Evolutionary conservation across 2,797 vertebrate genomes (phyloP), one percentile per base, ranked within the genome.

Genomic region (Arnoldichthys spilopterus): DNA sequence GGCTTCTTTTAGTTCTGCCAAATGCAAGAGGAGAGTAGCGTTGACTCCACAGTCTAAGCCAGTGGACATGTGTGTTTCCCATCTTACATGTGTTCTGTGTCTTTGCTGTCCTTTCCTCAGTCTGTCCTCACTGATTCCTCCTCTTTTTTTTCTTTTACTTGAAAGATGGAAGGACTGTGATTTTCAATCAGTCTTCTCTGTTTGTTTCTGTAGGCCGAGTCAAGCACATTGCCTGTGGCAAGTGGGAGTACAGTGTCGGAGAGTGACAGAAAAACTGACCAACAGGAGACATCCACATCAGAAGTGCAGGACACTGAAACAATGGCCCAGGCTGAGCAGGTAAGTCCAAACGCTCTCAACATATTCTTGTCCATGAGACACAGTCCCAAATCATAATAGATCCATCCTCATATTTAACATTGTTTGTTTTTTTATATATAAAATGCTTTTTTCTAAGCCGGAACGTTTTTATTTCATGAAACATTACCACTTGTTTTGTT

Each of bases 141-240:
- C 12, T 49, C 6, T 12, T 11, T 30, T 3, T 26, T 26, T 45
- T 45, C 13, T 45, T 45, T 45, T 45, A 6, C 37, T 37, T 37
- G 63, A 26, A 22, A 8, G 22, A 47, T 7, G 22, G 43, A 47
- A 18, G 43, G 12, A 45, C 43, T 12, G 8, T 7, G 2, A 12
- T 11, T 45, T 45, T 11, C 43, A 45, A 11, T 45, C 9, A 45
- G 9, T 45, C 12, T 2, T 45, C 13, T 45, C 13, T 56, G 26
- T 68, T 15, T 87, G 18, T 86, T 20, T 3, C 15, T 80, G 30
- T 84, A 94, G 93, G 89, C 88, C 20, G 93, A 94, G 40, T 86
- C 91, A 67, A 91, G 85, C 77, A 80, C 78, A 43, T 85, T 87
- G 64, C 88, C 84, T 77, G 79, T 80, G 73, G 58, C 86, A 2